These are phyloP conservation scores for Zalophus californianus DNA, from an alignment of 2,797 vertebrate species.

Conservation along the genomic window DNA sequence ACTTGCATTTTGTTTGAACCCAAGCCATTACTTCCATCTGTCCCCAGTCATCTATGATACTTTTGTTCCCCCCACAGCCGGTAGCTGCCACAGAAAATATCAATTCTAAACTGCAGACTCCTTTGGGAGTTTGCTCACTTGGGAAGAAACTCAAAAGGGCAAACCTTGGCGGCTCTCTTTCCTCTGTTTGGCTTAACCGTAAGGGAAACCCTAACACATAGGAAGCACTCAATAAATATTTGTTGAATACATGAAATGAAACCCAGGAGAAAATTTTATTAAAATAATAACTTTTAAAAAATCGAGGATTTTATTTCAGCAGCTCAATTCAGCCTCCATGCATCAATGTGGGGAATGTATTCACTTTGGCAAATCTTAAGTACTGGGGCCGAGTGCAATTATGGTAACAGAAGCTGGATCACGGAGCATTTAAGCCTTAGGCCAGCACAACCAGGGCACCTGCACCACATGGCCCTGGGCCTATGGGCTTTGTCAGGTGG, in stretches of 20 bases:
- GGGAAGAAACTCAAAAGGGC: neutral
- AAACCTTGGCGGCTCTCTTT: neutral
- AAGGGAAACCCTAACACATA: neutral
- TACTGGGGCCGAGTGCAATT: neutral
- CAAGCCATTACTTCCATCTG: constrained; percentile 56
- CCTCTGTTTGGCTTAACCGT: neutral
- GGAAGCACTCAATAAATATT: neutral
- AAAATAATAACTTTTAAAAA: neutral
- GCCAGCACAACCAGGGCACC: neutral
- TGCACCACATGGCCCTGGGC: accelerated
- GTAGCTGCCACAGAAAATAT: constrained; percentile 40
- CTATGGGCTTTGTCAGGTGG: neutral
- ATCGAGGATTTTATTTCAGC: constrained; percentile 43
- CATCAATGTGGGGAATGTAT: neutral
- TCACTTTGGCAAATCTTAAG: neutral
- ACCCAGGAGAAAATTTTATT: neutral
- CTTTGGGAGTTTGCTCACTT: constrained; percentile 9
- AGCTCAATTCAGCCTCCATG: neutral
- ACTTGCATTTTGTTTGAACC: neutral
- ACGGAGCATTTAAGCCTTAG: neutral
- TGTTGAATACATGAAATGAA: constrained; percentile 46
- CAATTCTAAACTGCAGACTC: neutral
- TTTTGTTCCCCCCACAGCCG: neutral
- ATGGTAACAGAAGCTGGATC: neutral
- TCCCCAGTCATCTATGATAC: constrained; percentile 10